Evolutionary conservation across 2,797 vertebrate genomes (phyloP).

Genomic region (Cirrhinus mrigala): DNA sequence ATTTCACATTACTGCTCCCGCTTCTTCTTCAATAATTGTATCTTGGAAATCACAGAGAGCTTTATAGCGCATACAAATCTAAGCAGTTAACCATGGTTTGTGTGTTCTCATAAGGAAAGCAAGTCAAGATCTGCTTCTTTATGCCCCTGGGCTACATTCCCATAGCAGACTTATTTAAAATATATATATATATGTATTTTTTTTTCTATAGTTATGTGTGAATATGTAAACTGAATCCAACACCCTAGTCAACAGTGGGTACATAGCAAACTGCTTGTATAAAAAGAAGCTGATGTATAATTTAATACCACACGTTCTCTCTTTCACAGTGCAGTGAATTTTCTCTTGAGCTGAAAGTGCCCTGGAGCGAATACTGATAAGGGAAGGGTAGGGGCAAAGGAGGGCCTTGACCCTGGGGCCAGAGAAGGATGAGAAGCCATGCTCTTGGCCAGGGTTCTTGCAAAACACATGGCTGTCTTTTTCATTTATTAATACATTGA

Average conservation of each 20-base stretch:
- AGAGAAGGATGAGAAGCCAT: conserved; percentile 3
- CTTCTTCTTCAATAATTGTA: conserved; percentile 17
- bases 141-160: conserved; percentile 1
- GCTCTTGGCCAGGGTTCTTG: conserved; percentile 41
- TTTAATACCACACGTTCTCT: conserved; percentile 41
- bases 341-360: conserved; percentile 40
- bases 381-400: conserved; percentile 29
- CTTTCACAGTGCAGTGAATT: conserved; percentile 32
- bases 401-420: conserved; percentile 27
- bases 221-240: conserved; percentile 36
- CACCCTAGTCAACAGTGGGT: conserved; percentile 34
- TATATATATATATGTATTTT: neutral
- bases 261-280: conserved; percentile 43
- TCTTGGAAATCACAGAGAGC: conserved; percentile 13
- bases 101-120: conserved; percentile 43
- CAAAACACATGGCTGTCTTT: conserved; percentile 35
- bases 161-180: conserved; percentile 18
- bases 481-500: conserved; percentile 52
- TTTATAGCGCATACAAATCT: conserved; percentile 36
- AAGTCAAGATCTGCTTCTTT: conserved; percentile 35
- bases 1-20: conserved; percentile 30
- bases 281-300: conserved; percentile 39
- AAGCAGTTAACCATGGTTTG: conserved; percentile 44
- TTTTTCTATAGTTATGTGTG: conserved; percentile 32
- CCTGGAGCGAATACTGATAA: conserved; percentile 47